These are phyloP conservation scores for Stramonita haemastoma DNA, from an alignment of 2,888 invertebrate species.

Conservation along the genomic window DNA sequence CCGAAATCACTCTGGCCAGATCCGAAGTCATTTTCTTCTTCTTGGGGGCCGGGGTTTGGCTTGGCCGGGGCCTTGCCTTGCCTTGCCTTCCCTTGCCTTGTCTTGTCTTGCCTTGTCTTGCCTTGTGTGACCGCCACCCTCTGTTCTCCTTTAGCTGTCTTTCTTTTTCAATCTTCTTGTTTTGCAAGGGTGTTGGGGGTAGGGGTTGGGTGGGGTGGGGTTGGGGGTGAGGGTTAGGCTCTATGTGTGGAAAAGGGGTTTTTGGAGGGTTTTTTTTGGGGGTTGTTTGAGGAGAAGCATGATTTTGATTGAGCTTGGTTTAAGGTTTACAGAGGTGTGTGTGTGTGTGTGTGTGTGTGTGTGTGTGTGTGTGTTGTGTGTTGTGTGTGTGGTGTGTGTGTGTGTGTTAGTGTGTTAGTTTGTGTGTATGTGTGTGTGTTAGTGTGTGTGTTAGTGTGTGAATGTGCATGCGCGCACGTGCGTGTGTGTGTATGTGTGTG, in stretches of 20 bases:
- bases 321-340: not conserved
- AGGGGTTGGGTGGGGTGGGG: not conserved
- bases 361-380: no score
- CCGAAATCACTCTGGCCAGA: slow-evolving; percentile 19
- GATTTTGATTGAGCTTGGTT: not conserved
- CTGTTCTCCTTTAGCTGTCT: not conserved
- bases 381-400: no score
- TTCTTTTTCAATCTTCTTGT: slow-evolving; percentile 11
- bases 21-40: slow-evolving; percentile 21
- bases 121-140: not conserved
- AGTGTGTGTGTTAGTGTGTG: no score
- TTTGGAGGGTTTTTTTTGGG: no score
- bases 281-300: not conserved
- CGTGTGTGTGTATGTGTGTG: no score
- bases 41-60: no score
- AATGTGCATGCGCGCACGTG: no score
- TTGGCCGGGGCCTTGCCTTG: not conserved
- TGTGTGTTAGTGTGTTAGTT: no score
- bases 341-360: no score
- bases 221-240: not conserved
- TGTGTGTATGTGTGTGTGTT: no score
- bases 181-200: not conserved
- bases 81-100: not conserved
- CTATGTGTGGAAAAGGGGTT: no score
- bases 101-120: not conserved